phyloP scores from a whole-genome alignment of 2,888 invertebrate genomes.

The Griposia aprilina region DNA sequence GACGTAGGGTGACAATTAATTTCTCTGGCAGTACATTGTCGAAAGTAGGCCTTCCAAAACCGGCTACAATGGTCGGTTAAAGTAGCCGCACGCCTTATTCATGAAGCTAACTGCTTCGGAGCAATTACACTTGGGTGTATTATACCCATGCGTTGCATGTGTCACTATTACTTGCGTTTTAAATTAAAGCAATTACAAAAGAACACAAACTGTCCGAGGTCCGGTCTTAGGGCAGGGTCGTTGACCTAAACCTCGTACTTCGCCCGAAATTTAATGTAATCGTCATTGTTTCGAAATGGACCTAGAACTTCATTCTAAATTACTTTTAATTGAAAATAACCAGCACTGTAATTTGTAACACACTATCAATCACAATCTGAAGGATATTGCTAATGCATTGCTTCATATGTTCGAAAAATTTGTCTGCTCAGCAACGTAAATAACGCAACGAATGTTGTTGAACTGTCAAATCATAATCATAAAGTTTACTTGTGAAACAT shows the following conservation, averaged over 20 bases:
- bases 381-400: no score
- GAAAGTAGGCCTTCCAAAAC: background rate
- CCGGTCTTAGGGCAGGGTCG: slow-evolving; percentile 26
- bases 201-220: slow-evolving; percentile 6
- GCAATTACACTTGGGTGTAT: background rate
- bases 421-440: no score
- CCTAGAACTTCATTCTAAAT: slow-evolving; percentile 26
- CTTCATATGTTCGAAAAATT: no score
- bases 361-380: no score
- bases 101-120: background rate
- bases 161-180: background rate
- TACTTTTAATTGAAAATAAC: background rate
- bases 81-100: no score
- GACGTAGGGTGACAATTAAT: no score
- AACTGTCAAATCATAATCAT: no score
- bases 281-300: slow-evolving; percentile 11
- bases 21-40: background rate
- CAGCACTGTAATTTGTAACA: no score
- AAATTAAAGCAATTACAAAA: slow-evolving; percentile 16
- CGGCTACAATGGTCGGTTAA: background rate
- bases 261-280: slow-evolving; percentile 12
- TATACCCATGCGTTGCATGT: background rate
- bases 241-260: slow-evolving; percentile 10
- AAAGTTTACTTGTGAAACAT: no score
- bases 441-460: no score